These are phyloP conservation scores for Astropecten irregularis DNA, from an alignment of 53 echinoderm and acorn worm species.

Conservation along the genomic window DNA sequence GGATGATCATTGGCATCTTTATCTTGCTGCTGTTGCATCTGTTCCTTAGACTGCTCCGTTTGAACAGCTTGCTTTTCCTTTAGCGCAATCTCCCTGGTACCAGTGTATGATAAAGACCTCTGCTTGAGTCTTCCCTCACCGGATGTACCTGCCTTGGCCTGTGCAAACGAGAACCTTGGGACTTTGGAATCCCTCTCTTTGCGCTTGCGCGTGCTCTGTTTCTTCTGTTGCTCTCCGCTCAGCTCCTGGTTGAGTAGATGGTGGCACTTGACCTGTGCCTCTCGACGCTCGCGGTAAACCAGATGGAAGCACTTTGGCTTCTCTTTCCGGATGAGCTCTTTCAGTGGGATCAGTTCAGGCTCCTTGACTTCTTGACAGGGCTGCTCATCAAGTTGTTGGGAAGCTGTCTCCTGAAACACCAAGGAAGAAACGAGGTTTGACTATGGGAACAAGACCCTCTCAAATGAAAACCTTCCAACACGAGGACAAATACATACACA, in stretches of 20 bases:
- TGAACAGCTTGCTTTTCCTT: neutral
- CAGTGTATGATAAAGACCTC: neutral
- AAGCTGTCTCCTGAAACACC: constrained; percentile 16
- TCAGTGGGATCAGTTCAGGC: neutral
- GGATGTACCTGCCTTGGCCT: constrained; percentile 9
- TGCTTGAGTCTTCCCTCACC: neutral
- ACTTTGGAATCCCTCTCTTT: constrained; percentile 43
- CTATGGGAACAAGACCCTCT: too few species aligned
- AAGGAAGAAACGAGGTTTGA: constrained; percentile 23
- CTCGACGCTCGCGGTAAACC: constrained; percentile 39
- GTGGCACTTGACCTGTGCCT: constrained; percentile 55
- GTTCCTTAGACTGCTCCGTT: neutral
- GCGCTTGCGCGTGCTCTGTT: constrained; percentile 54
- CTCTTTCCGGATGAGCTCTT: constrained; percentile 20
- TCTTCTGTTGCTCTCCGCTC: constrained; percentile 66
- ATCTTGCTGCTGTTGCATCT: neutral
- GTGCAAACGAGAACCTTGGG: constrained; percentile 37
- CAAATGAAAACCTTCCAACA: too few species aligned
- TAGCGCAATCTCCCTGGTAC: neutral
- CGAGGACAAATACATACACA: too few species aligned
- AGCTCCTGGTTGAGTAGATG: constrained; percentile 56
- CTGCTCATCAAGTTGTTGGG: constrained; percentile 32
- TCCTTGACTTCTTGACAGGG: neutral
- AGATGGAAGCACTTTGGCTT: constrained; percentile 52
- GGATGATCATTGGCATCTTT: neutral